These are phyloP conservation scores for Heliocidaris tuberculata DNA, from an alignment of 35 echinoderm and acorn worm genomes.

Conservation along the genomic window DNA sequence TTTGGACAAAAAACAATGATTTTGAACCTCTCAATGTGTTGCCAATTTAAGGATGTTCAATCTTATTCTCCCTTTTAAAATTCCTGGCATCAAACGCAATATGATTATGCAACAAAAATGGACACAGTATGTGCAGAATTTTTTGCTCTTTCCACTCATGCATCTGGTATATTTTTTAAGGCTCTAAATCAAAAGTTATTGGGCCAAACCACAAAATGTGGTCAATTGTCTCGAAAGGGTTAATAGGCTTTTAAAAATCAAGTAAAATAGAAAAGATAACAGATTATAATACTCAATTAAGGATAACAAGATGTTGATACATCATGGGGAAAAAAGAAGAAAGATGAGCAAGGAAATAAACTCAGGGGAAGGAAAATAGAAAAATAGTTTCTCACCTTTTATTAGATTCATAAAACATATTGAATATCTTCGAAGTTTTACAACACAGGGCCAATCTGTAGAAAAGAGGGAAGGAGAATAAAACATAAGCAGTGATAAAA, in stretches of 20 bases:
- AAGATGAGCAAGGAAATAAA: background rate
- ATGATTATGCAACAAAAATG: no score
- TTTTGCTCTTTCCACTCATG: no score
- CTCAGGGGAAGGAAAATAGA: background rate
- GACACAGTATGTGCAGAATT: no score
- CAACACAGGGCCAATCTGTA: conserved; percentile 88
- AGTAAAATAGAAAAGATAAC: background rate
- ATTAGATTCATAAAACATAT: conserved; percentile 68
- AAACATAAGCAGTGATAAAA: background rate
- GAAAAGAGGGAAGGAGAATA: conserved; percentile 13
- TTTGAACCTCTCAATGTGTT: no score
- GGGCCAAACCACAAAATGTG: no score
- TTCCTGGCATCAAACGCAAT: no score
- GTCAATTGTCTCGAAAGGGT: no score
- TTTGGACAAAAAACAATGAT: no score
- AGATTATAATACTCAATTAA: background rate
- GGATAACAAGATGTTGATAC: background rate
- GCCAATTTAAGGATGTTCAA: no score
- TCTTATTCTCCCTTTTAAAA: no score
- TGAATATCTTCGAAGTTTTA: conserved; percentile 73
- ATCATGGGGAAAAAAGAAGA: background rate
- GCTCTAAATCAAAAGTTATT: no score
- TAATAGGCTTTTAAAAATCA: background rate
- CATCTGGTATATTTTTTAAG: no score
- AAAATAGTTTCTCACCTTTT: conserved; percentile 67